A percentile compares a stretch with the other conserved stretches of the same genome.
These are phyloP conservation scores for Otus scops DNA, from an alignment of 2,797 vertebrate genomes.

Conservation along the genomic window DNA sequence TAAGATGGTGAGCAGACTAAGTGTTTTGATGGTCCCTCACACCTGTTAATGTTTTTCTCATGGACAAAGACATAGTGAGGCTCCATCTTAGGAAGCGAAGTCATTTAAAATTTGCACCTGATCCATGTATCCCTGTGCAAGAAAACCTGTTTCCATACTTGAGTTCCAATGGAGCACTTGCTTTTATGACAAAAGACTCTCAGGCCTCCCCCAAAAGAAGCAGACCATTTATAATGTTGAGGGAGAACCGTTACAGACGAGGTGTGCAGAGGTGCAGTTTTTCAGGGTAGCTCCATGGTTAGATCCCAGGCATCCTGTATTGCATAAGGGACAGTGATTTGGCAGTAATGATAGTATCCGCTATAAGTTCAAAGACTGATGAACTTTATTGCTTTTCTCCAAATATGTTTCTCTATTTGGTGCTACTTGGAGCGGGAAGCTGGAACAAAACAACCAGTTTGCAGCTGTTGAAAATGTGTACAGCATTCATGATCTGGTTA, in stretches of 20 bases:
- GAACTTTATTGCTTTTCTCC: background rate
- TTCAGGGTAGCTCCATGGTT: background rate
- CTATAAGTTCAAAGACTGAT: background rate
- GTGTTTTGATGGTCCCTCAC: background rate
- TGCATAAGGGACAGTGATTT: background rate
- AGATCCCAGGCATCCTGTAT: background rate
- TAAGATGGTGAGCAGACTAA: background rate
- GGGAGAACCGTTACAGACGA: background rate
- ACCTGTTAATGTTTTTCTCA: background rate
- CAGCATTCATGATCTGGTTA: background rate
- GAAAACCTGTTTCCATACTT: background rate
- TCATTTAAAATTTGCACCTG: background rate
- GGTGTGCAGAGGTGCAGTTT: background rate
- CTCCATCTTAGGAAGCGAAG: background rate
- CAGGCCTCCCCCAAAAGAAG: background rate
- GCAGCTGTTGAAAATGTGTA: background rate
- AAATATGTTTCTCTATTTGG: constrained; percentile 32
- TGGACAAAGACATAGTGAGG: background rate
- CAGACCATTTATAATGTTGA: background rate
- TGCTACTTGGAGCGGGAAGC: background rate
- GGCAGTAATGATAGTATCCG: background rate
- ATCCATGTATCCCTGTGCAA: background rate
- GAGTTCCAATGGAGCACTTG: background rate
- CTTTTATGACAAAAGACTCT: background rate
- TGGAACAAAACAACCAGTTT: background rate